A percentile compares a stretch with the other conserved stretches of the same genome.
Evolutionary conservation across 2,113 vertebrate genomes (phyloP).

Genomic region (Eulemur rufifrons): DNA sequence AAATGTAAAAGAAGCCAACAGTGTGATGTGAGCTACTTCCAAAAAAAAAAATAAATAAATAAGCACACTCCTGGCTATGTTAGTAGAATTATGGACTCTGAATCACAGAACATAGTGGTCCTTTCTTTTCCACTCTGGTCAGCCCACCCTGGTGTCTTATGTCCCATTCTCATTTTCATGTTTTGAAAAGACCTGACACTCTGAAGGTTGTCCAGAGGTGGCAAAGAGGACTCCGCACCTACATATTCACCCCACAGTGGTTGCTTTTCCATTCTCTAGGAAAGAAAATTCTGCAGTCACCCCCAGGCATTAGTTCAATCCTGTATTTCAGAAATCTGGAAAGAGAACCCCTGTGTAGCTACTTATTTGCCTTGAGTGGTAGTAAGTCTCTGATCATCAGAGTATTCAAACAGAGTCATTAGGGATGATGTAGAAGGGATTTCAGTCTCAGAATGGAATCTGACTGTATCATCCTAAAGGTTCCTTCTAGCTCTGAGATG

Average conservation of each 20-base stretch:
- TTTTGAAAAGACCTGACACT: not conserved
- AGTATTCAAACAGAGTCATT: not conserved
- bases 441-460: not conserved
- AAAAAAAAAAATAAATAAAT: not conserved
- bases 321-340: not conserved
- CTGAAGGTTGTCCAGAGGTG: not conserved
- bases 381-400: not conserved
- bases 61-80: not conserved
- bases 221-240: not conserved
- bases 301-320: not conserved
- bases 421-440: not conserved
- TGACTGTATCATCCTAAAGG: not conserved
- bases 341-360: not conserved
- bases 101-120: not conserved
- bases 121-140: not conserved
- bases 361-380: not conserved
- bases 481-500: not conserved
- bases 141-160: not conserved
- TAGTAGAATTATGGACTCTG: not conserved
- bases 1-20: not conserved
- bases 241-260: not conserved
- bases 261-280: not conserved
- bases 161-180: not conserved
- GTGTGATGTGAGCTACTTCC: not conserved
- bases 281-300: not conserved